phyloP scores from a whole-genome alignment of 37 sponge, comb jelly and placozoan genomes.

The Cliona cf. orientalis region DNA sequence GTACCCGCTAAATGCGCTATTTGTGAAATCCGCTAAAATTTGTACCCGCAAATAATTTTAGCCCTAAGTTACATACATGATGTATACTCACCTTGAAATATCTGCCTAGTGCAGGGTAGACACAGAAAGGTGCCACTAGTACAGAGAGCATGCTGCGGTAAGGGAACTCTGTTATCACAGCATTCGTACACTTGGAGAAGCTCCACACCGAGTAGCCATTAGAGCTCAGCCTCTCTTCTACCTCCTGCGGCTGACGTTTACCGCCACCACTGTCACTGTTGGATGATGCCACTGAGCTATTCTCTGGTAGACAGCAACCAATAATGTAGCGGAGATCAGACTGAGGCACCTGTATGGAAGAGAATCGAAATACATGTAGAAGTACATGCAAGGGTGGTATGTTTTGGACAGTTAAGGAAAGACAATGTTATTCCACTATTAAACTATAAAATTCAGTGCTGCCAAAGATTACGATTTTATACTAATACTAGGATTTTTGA shows the following conservation, averaged over 20 bases:
- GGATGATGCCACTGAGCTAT: not conserved
- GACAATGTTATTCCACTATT: no score
- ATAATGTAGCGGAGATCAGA: conserved; percentile 43
- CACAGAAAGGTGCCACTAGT: conserved; percentile 46
- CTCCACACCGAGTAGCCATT: conserved; percentile 60
- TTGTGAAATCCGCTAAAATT: no score
- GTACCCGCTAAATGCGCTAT: not conserved
- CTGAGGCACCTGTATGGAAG: conserved; percentile 8
- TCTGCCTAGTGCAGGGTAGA: conserved; percentile 62
- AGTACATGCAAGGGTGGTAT: no score
- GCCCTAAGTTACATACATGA: not conserved
- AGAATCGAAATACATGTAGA: no score
- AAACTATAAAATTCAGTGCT: no score
- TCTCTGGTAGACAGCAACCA: conserved; percentile 52
- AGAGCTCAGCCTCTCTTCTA: conserved; percentile 32
- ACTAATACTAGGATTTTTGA: no score
- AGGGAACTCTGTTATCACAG: conserved; percentile 84
- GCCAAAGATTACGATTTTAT: no score
- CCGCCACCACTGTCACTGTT: no score
- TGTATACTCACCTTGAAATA: conserved; percentile 51
- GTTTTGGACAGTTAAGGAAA: no score
- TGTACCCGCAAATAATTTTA: no score
- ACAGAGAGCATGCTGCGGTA: conserved; percentile 55
- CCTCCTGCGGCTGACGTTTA: no score
- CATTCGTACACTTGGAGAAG: conserved; percentile 68